Evolutionary conservation across 1,140 invertebrate genomes (phyloP).

Genomic region (Cataglyphis hispanica): DNA sequence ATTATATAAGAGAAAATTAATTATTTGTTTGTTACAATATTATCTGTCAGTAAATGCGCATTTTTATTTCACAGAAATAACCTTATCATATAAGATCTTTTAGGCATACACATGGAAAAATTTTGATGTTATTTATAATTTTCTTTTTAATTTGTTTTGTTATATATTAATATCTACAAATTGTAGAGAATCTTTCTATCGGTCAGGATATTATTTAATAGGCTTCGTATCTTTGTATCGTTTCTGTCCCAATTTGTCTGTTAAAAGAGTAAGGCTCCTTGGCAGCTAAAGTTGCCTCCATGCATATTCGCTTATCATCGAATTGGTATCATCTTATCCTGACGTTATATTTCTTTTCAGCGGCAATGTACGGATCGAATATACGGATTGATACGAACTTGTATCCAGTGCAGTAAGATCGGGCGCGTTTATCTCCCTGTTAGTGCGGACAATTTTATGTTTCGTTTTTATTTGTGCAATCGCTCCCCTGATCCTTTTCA

Average conservation of each 20-base stretch:
- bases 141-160: conserved; percentile 9
- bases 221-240: conserved; percentile 6
- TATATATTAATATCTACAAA: background rate
- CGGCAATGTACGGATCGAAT: conserved; percentile 81
- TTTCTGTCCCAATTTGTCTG: background rate
- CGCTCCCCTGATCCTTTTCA: conserved; percentile 50
- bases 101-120: background rate
- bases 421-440: conserved; percentile 78
- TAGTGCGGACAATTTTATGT: conserved; percentile 75
- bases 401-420: conserved; percentile 82
- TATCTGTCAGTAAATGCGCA: background rate
- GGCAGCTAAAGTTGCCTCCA: background rate
- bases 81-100: conserved; percentile 1
- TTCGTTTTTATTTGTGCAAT: conserved; percentile 78
- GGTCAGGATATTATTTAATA: background rate
- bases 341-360: conserved; percentile 83
- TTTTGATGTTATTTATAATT: conserved; percentile 24
- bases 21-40: background rate
- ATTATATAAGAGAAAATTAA: background rate
- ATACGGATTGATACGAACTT: conserved; percentile 74
- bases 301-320: conserved; percentile 19
- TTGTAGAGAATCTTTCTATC: background rate
- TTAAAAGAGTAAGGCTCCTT: background rate
- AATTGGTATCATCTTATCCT: conserved; percentile 45
- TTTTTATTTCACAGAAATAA: background rate